These are phyloP conservation scores for Hyperoplus immaculatus DNA, from an alignment of 2,797 vertebrate genomes.

Conservation along the genomic window DNA sequence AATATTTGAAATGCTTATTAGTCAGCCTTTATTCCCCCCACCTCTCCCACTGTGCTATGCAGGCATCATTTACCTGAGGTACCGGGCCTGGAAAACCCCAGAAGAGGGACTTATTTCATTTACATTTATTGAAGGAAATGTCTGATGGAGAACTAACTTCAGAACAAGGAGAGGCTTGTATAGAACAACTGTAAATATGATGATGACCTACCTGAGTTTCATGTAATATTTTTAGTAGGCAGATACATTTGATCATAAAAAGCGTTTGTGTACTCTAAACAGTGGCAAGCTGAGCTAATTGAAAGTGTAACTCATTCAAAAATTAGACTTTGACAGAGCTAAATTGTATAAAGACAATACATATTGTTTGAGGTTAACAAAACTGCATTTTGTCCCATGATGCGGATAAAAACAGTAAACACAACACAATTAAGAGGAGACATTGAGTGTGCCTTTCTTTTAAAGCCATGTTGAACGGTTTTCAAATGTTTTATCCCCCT, in stretches of 20 bases:
- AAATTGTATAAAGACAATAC: too few species aligned
- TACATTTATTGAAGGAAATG: background rate
- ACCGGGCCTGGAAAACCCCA: constrained; percentile 87
- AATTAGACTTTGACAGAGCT: background rate
- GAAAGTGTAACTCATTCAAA: background rate
- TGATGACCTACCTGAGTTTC: too few species aligned
- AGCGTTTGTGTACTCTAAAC: background rate
- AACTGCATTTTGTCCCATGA: too few species aligned
- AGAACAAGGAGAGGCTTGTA: background rate
- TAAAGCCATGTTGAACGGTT: background rate
- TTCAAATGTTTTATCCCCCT: background rate
- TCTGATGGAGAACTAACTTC: background rate
- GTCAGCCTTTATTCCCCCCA: too few species aligned
- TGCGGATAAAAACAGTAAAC: too few species aligned
- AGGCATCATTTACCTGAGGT: constrained; percentile 90
- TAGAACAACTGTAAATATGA: background rate
- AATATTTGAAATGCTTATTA: too few species aligned
- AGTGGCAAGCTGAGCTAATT: background rate
- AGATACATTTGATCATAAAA: background rate
- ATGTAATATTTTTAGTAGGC: background rate
- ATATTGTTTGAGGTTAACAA: too few species aligned
- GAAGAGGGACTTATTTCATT: constrained; percentile 55
- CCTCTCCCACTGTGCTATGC: constrained; percentile 86
- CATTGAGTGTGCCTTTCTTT: background rate
- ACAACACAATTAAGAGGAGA: too few species aligned